These are phyloP conservation scores for Channa striata DNA, from an alignment of 2,797 vertebrate species.

Conservation along the genomic window DNA sequence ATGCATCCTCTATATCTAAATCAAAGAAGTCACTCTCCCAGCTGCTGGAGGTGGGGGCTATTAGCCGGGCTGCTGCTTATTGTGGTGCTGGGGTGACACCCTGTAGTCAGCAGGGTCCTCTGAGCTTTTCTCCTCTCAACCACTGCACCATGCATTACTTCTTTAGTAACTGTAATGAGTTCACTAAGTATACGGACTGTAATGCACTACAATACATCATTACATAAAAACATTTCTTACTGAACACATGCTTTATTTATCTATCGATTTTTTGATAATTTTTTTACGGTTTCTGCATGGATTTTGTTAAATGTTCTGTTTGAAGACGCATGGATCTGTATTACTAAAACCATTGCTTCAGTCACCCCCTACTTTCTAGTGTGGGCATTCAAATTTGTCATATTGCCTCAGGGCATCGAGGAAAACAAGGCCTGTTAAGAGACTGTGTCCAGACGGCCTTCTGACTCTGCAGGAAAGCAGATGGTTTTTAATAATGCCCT, in stretches of 20 bases:
- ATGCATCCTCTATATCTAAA: too few species aligned
- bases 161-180: too few species aligned
- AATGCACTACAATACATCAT: not conserved
- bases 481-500: conserved; percentile 83
- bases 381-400: conserved; percentile 63
- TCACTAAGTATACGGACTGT: too few species aligned
- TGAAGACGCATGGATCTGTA: conserved; percentile 41
- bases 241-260: too few species aligned
- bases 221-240: not conserved
- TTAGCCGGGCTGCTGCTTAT: too few species aligned
- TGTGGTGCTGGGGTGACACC: too few species aligned
- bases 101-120: too few species aligned
- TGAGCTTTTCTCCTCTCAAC: too few species aligned
- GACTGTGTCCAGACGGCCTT: conserved; percentile 74
- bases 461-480: conserved; percentile 79
- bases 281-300: not conserved
- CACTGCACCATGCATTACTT: too few species aligned
- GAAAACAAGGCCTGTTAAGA: conserved; percentile 78
- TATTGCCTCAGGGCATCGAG: conserved; percentile 63
- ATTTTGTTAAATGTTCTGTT: conserved; percentile 25
- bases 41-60: too few species aligned
- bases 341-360: conserved; percentile 30
- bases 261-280: not conserved
- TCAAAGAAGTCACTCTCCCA: too few species aligned
- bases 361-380: conserved; percentile 49